Evolutionary conservation across 2,797 vertebrate species (phyloP), one percentile per base, ranked within the genome.

Genomic region (Microcaecilia unicolor): DNA sequence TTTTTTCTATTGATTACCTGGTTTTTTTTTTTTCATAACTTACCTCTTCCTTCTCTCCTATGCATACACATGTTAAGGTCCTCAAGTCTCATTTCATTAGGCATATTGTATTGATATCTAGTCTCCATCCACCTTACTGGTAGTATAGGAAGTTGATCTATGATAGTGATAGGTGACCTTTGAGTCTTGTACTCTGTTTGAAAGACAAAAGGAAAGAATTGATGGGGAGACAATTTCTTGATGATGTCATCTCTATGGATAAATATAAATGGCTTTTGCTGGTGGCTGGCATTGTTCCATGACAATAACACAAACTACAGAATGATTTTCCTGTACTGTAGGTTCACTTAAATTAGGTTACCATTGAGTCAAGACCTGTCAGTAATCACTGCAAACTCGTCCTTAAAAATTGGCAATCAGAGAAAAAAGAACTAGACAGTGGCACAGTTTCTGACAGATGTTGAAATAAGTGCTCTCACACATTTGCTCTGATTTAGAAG

Each of bases 381-480:
- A 57, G 61, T 50, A 64, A 66, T 66, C 66, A 64, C 18, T 3
- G 4, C 30, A 28, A 17, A 64, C 33, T 10, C 17, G 55, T 32
- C n/a, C n/a, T n/a, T 6, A 17, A 10, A 13, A 31, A 28, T 15
- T 48, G 19, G 4, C 7, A 33, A 29, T 25, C 12, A 6, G 18
- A 31, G 25, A 55, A 29, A 59, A 51, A 25, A 24, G 9, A n/a
- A 39, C 30, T 31, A 41, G 34, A 15, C 28, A 60, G 22, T 44
- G 25, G 22, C 7, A 36, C 15, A 12, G 8, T 20, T 25, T 11
- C 25, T 58, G 22, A 28, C 13, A 52, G 41, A 45, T 37, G 31
- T 18, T 61, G 38, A 66, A 64, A 28, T 55, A 22, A 11, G 28
- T 35, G 30, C 10, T 44, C 22, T 50, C 37, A 27, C 50, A 72